phyloP scores from a whole-genome alignment of 2,797 vertebrate species.

The Helicolenus hilgendorfi region DNA sequence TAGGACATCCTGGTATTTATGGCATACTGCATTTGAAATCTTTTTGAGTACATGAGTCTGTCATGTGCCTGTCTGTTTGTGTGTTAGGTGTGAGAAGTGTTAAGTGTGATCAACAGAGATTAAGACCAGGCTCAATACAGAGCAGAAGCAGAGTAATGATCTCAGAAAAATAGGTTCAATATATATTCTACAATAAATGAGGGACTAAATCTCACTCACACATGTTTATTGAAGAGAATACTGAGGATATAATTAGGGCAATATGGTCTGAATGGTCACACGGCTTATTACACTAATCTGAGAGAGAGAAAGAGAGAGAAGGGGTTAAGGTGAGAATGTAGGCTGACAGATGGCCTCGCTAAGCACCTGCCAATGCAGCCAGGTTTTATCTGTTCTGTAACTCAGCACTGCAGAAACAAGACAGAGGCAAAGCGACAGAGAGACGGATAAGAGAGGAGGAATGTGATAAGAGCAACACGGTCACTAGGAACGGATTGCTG shows the following conservation, averaged over 20 bases:
- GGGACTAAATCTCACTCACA: not conserved
- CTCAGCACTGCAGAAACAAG: conserved; percentile 26
- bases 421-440: not conserved
- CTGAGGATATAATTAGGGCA: not conserved
- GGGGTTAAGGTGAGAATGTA: conserved; percentile 29
- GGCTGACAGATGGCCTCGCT: conserved; percentile 79
- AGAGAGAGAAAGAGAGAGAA: not conserved
- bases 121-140: not conserved
- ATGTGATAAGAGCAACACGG: not conserved
- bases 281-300: conserved; percentile 34
- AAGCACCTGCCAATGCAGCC: conserved; percentile 63
- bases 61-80: not conserved
- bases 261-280: not conserved
- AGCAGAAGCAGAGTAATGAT: not conserved
- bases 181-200: not conserved
- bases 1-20: too few species aligned
- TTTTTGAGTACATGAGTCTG: not conserved
- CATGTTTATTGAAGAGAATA: not conserved
- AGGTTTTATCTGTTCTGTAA: conserved; percentile 50
- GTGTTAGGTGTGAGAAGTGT: not conserved
- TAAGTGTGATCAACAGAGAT: not conserved
- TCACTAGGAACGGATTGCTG: not conserved
- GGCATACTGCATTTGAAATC: too few species aligned
- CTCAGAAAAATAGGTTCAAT: not conserved
- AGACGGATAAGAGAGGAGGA: not conserved